These are phyloP conservation scores for Trogon melanurus DNA, from an alignment of 2,113 vertebrate species.

Conservation along the genomic window DNA sequence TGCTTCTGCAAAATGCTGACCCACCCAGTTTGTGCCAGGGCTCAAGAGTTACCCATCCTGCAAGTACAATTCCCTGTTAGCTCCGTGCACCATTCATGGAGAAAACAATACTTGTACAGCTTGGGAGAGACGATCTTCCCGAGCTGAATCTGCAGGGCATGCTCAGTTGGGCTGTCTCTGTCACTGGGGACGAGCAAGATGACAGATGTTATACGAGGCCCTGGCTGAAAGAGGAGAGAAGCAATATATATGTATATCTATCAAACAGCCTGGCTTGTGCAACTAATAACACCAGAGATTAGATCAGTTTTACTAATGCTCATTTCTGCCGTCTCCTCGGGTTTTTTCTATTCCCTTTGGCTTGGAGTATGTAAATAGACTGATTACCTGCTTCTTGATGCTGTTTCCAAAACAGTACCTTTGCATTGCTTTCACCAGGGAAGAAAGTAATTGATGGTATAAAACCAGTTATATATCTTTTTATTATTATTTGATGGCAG, in stretches of 20 bases:
- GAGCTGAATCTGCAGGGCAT: not conserved
- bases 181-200: not conserved
- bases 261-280: slow-evolving; percentile 36
- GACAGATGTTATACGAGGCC: not conserved
- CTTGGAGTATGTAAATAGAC: slow-evolving; percentile 43
- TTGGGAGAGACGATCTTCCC: not conserved
- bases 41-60: not conserved
- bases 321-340: not conserved
- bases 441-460: not conserved
- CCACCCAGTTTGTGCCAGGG: fast-evolving
- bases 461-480: slow-evolving; percentile 23
- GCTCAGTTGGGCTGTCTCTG: not conserved
- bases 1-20: not conserved
- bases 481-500: slow-evolving; percentile 57
- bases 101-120: not conserved
- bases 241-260: slow-evolving; percentile 50
- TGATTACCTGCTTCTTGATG: slow-evolving; percentile 34
- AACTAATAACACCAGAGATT: slow-evolving; percentile 44
- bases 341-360: not conserved
- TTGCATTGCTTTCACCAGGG: not conserved
- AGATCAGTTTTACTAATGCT: slow-evolving; percentile 51
- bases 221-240: not conserved
- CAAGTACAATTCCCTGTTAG: not conserved
- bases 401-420: not conserved
- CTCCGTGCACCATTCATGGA: fast-evolving